Evolutionary conservation across 1,140 invertebrate genomes (phyloP).

Genomic region (Ostrea denselamellosa): DNA sequence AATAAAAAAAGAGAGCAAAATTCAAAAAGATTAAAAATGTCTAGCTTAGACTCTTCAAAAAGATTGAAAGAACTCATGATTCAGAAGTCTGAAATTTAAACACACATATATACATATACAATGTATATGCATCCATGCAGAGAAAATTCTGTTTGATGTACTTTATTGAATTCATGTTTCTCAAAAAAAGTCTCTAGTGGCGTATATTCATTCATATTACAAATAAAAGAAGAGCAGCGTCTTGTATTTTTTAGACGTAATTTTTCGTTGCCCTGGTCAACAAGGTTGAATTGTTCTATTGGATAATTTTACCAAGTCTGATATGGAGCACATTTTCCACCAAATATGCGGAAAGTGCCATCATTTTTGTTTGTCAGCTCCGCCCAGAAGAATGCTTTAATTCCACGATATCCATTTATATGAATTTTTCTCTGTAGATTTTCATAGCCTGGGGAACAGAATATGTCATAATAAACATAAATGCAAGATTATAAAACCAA

Average conservation of each 20-base stretch:
- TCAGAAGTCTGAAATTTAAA: no score
- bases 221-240: not conserved
- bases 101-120: no score
- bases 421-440: constrained; percentile 51
- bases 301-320: constrained; percentile 52
- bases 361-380: constrained; percentile 52
- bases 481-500: no score
- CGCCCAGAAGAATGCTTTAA: constrained; percentile 67
- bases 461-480: not conserved
- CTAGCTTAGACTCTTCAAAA: no score
- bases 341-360: constrained; percentile 59
- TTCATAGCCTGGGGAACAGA: constrained; percentile 56
- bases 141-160: no score
- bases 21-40: no score
- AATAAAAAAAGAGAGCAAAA: no score
- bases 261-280: not conserved
- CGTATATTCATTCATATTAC: no score
- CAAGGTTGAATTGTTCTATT: not conserved
- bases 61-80: no score
- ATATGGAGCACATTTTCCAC: constrained; percentile 59
- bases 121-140: no score
- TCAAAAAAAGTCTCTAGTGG: no score
- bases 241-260: not conserved
- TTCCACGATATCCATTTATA: constrained; percentile 58
- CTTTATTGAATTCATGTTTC: no score